Base-by-base conservation (phyloP, 2,888 invertebrate species). In the Leptodirus hochenwartii region DNA sequence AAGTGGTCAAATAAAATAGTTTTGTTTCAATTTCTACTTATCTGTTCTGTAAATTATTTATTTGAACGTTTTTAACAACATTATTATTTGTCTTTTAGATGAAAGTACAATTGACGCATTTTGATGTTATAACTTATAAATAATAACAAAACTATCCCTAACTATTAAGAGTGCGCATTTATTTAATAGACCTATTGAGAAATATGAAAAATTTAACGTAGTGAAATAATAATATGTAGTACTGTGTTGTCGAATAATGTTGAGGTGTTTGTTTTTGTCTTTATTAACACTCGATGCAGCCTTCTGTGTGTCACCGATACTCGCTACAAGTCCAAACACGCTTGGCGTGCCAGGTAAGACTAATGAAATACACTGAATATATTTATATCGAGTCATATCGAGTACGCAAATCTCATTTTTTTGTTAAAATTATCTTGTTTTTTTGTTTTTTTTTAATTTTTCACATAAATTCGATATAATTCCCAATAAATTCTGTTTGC, bases 291-390 rank as follows among this genome's bases (percentile, higher is more conserved):
- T 58, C 64, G 69, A 72, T 66, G 69, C 73, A 74, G 74, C 74
- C 20, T 73, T 62, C 58, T 72, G 73, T 52, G 71, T 71, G 46
- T 72, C 74, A 35, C 71, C 74, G 34, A 72, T 72, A 46, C 53
- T 64, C 64, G 61, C 69, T 33, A 66, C 67, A 43, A 73, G 68
- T 47, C 70, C 73, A 32, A 73, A 70, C 55, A 66, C 70, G 36
- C 58, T 75, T 42, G 56, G 65, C 35, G 68, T 73, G 38, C 61
- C 72, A 66, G 73, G 73, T 74, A 67, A 60, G 55, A 54, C 12
- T 14, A 31, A 6, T 11, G 22, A 12, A 14, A 29, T 9, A 16
- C 11, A n/a, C 20, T 17, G 15, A 5, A 29, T n/a, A n/a, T 8
- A 20, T 20, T 20, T 20, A 20, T 8, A 20, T 20, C 20, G 20